Base-by-base conservation (phyloP, 1,140 invertebrate species). In the Rhizoglyphus robini region DNA sequence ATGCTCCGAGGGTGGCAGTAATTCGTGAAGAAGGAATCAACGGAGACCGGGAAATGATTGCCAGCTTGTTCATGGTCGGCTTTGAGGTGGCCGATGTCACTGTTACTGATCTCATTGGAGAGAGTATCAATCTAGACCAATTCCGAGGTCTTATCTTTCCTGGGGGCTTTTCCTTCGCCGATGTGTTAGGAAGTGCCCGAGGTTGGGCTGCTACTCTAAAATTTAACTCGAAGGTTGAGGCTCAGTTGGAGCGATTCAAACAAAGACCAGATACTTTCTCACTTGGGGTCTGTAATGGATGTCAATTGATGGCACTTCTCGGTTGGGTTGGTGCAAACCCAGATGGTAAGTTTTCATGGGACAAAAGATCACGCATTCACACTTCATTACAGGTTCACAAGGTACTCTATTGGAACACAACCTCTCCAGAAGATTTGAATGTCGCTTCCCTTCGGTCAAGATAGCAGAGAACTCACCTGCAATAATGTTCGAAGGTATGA, bases 91-190 rank as follows among this genome's bases (percentile, higher is more conserved):
- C 86, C 79, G 92, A 96, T 76, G 82, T 96, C 0, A 90, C 88
- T 0, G 91, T 94, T 86, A 86, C 88, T 70, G 92, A 96, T 80
- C 73, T 90, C 15, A 64, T 57, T n/a, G 27, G 57, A 36, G 80
- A 82, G 67, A 79, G 81, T 67, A 79, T 88, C 4, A 83, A 79
- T 1, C 75, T 96, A 8, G 84, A 90, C 63, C 74, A 79, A 18
- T 98, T 96, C 76, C 81, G 84, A 68, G 95, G 95, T 4, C 70
- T 98, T 15, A 83, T 94, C 34, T 98, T 97, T 72, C 93, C 94
- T 2, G 95, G 95, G 46, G 95, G 95, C 18, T 99, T 99, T 74
- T 96, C 93, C 76, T 98, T 96, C 79, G 94, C 91, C 36, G 94
- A 99, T 79, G 95, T 96, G 1, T 78, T 96, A 36, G 95, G 95